These are phyloP conservation scores for Brienomyrus longianalis DNA, from an alignment of 2,113 vertebrate species.

Conservation along the genomic window DNA sequence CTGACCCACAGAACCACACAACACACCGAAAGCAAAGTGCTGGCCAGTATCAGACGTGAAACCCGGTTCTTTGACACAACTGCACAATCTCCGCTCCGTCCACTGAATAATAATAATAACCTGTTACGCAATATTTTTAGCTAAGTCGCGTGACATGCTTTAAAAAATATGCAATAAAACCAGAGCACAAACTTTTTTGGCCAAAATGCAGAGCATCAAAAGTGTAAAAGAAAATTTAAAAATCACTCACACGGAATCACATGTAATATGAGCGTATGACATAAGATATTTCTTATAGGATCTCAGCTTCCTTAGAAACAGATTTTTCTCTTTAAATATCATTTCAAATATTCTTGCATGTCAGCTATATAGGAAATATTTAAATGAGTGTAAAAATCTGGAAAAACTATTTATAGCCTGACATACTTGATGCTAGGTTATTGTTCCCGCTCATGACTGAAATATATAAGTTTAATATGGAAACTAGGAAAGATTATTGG, in stretches of 20 bases:
- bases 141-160: not conserved
- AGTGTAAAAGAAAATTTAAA: not conserved
- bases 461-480: constrained; percentile 33
- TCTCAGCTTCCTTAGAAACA: not conserved
- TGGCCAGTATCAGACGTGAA: not conserved
- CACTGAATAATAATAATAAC: not conserved
- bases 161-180: not conserved
- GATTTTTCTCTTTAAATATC: constrained; percentile 3
- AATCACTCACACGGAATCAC: not conserved
- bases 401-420: constrained; percentile 38
- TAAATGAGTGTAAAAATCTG: constrained; percentile 30
- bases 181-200: not conserved
- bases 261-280: not conserved
- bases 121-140: not conserved
- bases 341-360: not conserved
- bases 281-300: not conserved
- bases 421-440: constrained; percentile 24
- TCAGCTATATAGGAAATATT: constrained; percentile 15
- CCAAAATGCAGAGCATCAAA: not conserved
- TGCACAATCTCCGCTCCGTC: not conserved
- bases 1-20: not conserved
- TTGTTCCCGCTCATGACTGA: constrained; percentile 28
- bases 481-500: constrained; percentile 32
- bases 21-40: not conserved
- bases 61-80: not conserved